These are phyloP conservation scores for Petrocephalus microphthalmus DNA, from an alignment of 2,113 vertebrate genomes.

Conservation along the genomic window DNA sequence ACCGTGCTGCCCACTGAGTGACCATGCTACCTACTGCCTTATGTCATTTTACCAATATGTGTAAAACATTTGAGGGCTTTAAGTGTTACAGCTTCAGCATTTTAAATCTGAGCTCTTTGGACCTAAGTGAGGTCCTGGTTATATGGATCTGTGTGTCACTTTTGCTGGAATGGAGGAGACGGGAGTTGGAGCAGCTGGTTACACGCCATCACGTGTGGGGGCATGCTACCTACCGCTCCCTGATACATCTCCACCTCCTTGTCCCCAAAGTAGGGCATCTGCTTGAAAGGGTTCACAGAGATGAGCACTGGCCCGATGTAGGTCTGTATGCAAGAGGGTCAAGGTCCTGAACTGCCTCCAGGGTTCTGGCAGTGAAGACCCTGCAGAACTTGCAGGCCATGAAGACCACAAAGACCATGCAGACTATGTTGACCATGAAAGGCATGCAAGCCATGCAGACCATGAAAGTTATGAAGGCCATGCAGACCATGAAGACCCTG, in stretches of 20 bases:
- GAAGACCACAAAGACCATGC: too few species aligned
- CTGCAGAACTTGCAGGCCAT: background rate
- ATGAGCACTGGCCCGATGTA: constrained; percentile 49
- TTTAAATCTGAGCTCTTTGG: background rate
- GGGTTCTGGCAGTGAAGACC: background rate
- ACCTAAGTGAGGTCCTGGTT: background rate
- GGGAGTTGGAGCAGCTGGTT: background rate
- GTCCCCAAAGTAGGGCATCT: constrained; percentile 44
- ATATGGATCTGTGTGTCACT: background rate
- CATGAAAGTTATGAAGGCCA: background rate
- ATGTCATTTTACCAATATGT: too few species aligned
- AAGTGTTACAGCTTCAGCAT: background rate
- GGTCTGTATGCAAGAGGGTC: constrained; percentile 32
- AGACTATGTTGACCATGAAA: too few species aligned
- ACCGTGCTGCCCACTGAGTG: too few species aligned
- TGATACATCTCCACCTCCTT: constrained; percentile 46
- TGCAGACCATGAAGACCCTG: background rate
- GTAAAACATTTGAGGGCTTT: too few species aligned
- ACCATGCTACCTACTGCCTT: too few species aligned
- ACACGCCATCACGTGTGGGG: background rate
- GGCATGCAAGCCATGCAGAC: background rate
- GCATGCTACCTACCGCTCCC: constrained; percentile 38
- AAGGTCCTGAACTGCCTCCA: background rate
- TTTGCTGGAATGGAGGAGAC: background rate
- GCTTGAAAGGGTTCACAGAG: constrained; percentile 49